Base-by-base conservation (phyloP, 2,797 vertebrate genomes). In the Tympanoctomys barrerae region DNA sequence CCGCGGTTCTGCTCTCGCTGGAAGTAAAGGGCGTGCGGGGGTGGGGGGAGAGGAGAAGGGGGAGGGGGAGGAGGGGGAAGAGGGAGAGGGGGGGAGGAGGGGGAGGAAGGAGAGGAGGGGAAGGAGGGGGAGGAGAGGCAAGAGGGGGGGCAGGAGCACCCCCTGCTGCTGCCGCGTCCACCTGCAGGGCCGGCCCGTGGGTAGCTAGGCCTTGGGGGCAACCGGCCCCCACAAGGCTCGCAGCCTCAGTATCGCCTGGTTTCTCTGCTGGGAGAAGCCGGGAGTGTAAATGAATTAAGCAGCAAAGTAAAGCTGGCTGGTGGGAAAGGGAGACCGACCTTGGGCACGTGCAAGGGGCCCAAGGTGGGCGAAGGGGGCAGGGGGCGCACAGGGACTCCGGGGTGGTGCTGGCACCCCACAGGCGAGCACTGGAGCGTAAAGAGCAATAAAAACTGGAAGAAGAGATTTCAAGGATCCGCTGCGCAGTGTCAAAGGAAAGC, bases 1-100 rank as follows among this genome's bases (percentile, higher is more conserved):
- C 93, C 96, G 96, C 94, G 75, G 39, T 64, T 95, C 89, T 0
- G 0, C 8, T 14, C 31, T 88, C 91, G 64, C 94, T 92, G 62
- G 68, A 97, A 93, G 39, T 39, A 39, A 39, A 39, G 39, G 39
- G 39, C 39, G 39, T 39, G 39, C 39, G 39, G 39, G 39, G 39
- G 5, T 42, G 39, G 42, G 42, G 42, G 42, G 5, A 5, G 42
- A 42, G 42, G 42, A 42, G 42, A 5, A 42, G 42, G 42, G 42
- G 4, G 42, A 42, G 42, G 42, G 5, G 39, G 39, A 5, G 39
- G 39, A 5, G 39, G 5, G 39, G 39, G 39, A 5, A 5, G 39
- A 42, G 39, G 39, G 39, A 5, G 39, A 42, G 39, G 39, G 5
- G 39, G 39, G 5, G 39, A 5, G 39, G 39, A 42, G 2, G 39